phyloP scores from a whole-genome alignment of 1,140 invertebrate species.

The Muscidifurax raptorellus region DNA sequence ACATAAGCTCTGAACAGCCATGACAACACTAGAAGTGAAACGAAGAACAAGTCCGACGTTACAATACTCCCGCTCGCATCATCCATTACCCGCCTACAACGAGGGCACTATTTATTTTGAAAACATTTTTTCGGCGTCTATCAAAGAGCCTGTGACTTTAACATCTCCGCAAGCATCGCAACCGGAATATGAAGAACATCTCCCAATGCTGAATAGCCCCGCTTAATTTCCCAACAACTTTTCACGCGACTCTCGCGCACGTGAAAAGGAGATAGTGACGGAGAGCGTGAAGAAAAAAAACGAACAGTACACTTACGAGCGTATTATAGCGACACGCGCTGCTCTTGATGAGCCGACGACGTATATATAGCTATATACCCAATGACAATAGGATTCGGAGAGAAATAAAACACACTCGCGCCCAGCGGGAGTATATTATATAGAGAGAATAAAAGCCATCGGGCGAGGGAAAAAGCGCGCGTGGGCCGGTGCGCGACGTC shows the following conservation, averaged over 20 bases:
- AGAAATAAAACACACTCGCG: neutral
- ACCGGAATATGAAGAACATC: neutral
- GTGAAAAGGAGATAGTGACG: constrained; percentile 24
- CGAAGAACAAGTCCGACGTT: neutral
- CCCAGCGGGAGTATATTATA: constrained; percentile 50
- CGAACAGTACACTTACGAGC: neutral
- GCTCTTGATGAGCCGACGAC: constrained; percentile 13
- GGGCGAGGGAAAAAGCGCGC: constrained; percentile 31
- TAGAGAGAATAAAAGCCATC: neutral
- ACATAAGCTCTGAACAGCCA: neutral
- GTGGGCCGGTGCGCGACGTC: constrained; percentile 60
- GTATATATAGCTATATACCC: neutral
- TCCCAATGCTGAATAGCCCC: neutral
- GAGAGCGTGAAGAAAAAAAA: neutral
- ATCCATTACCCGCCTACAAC: neutral
- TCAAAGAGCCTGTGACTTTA: neutral
- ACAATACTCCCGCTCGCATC: neutral
- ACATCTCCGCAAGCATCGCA: neutral
- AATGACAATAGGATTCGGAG: constrained; percentile 43
- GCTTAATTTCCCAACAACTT: constrained; percentile 10
- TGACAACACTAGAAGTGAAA: neutral
- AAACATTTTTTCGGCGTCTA: neutral
- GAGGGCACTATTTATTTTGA: neutral
- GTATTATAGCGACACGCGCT: no score
- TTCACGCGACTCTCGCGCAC: neutral